Conservation (phyloP, 2,113 vertebrate genomes). For the Aplodontia rufa region DNA sequence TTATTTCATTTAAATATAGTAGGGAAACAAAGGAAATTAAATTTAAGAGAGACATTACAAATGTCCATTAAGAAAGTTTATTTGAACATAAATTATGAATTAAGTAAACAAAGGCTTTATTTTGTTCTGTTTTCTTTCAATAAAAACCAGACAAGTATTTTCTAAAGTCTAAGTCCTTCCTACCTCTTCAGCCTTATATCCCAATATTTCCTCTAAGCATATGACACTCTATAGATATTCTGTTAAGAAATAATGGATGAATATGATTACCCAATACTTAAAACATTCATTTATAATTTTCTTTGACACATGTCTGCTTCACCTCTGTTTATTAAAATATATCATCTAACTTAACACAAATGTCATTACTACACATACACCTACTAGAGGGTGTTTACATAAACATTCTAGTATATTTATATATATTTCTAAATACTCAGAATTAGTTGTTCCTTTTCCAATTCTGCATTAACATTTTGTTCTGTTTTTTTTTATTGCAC, state of each 20-base stretch:
- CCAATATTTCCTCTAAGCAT: neutral
- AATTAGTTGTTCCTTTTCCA: neutral
- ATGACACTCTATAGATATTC: neutral
- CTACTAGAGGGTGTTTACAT: too few species aligned
- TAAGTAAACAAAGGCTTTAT: neutral
- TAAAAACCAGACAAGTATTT: neutral
- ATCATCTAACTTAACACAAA: neutral
- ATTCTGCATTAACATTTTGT: neutral
- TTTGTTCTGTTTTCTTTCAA: neutral
- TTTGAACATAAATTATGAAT: neutral
- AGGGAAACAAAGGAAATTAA: neutral
- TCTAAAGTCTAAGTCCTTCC: neutral
- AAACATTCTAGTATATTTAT: neutral
- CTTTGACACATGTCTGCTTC: neutral
- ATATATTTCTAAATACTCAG: neutral
- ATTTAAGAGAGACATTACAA: neutral
- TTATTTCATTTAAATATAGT: constrained; percentile 12
- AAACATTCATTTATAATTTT: neutral
- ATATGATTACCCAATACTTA: neutral
- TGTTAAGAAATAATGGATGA: neutral
- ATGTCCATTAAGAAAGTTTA: neutral
- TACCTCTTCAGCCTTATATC: neutral
- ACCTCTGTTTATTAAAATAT: neutral
- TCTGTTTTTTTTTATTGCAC: neutral
- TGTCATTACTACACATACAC: too few species aligned